Conservation (phyloP, 1,140 invertebrate genomes). For the Sycophaga agraensis region DNA sequence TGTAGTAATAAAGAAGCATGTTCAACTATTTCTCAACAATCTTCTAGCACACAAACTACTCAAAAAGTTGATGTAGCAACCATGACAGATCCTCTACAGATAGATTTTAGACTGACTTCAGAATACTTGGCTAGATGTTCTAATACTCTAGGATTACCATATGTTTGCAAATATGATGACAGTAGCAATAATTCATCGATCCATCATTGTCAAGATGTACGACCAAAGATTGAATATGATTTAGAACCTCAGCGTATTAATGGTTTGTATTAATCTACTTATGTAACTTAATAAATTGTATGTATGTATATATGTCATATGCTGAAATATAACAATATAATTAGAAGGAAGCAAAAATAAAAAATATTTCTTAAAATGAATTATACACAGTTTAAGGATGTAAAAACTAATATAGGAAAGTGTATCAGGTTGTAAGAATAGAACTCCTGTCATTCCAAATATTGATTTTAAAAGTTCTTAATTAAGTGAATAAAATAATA, state of each 20-base stretch:
- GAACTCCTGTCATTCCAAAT: no score
- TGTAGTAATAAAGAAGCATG: conserved; percentile 48
- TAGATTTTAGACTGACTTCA: conserved; percentile 53
- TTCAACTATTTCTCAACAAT: conserved; percentile 42
- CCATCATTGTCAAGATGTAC: conserved; percentile 42
- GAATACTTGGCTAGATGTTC: conserved; percentile 54
- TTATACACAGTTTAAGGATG: no score
- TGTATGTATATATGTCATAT: not conserved
- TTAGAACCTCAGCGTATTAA: conserved; percentile 50
- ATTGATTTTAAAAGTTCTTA: no score
- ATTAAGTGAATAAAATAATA: no score
- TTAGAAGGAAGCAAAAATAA: no score
- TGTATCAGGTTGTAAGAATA: no score
- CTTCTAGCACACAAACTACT: conserved; percentile 46
- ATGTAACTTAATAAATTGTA: not conserved
- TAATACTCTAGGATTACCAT: conserved; percentile 47
- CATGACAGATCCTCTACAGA: conserved; percentile 59
- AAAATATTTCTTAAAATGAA: no score
- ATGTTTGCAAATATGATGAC: conserved; percentile 50
- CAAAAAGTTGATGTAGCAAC: conserved; percentile 59
- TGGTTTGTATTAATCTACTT: conserved; percentile 34
- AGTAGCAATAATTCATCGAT: conserved; percentile 41
- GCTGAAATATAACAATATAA: no score
- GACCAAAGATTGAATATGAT: conserved; percentile 49
- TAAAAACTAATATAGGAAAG: no score